Percentiles rank a stretch among this genome's conserved stretches.
phyloP scores from a whole-genome alignment of 2,888 invertebrate genomes.

The Eristalinus sepulchralis region DNA sequence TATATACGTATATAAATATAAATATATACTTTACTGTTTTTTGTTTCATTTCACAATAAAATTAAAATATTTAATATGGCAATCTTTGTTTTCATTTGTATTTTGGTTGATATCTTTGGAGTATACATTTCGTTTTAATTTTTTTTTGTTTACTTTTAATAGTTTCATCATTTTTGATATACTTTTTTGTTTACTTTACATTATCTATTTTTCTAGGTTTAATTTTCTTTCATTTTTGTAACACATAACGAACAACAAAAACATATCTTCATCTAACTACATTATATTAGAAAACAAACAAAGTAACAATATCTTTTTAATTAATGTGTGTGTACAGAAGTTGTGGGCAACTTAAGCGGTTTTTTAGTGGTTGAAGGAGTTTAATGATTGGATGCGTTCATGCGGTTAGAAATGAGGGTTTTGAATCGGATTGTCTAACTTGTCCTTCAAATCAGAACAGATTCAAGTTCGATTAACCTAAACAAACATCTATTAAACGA shows the following conservation, averaged over 20 bases:
- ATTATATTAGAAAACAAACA: conserved; percentile 64
- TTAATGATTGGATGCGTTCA: no score
- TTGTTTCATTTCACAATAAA: conserved; percentile 62
- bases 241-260: conserved; percentile 69
- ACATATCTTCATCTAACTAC: conserved; percentile 36
- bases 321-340: conserved; percentile 36
- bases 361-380: background rate
- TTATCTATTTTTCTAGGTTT: conserved; percentile 36
- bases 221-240: conserved; percentile 72
- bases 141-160: conserved; percentile 55
- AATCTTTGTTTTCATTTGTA: conserved; percentile 72
- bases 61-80: conserved; percentile 69
- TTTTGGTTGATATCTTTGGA: conserved; percentile 81
- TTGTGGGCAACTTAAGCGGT: background rate
- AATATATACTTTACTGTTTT: conserved; percentile 73
- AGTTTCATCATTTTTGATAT: conserved; percentile 68
- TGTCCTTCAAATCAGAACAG: no score
- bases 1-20: conserved; percentile 76
- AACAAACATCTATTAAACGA: no score
- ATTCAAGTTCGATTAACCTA: no score
- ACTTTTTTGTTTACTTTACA: conserved; percentile 58
- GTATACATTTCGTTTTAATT: conserved; percentile 76
- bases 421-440: no score
- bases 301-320: conserved; percentile 63
- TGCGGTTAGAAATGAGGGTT: no score